These are phyloP conservation scores for Glossophaga mutica DNA, from an alignment of 2,797 vertebrate genomes.

Conservation along the genomic window DNA sequence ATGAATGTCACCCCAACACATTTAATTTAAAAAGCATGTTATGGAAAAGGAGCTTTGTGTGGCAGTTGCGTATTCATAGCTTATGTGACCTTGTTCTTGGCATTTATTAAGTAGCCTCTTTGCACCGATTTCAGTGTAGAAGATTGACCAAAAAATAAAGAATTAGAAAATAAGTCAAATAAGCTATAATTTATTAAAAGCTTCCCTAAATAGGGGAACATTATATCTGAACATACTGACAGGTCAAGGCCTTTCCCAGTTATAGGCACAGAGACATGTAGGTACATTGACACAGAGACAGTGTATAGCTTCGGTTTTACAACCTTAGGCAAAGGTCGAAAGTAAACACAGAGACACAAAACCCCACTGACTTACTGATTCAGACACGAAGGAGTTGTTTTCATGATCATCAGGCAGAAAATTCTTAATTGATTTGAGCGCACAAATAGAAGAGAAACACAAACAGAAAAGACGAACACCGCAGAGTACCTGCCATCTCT, in stretches of 20 bases:
- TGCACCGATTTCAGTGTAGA: slow-evolving; percentile 42
- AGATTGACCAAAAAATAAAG: neutral
- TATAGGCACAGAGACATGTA: neutral
- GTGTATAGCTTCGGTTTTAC: neutral
- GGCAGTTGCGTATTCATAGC: neutral
- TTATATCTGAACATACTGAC: neutral
- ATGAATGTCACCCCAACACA: neutral
- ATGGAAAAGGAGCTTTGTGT: neutral
- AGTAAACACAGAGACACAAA: neutral
- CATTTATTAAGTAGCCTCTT: slow-evolving; percentile 12
- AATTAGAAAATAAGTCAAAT: neutral
- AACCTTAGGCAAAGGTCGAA: neutral
- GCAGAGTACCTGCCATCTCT: neutral
- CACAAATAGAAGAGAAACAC: neutral
- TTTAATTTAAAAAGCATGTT: neutral
- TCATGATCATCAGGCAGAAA: neutral
- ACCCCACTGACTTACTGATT: neutral
- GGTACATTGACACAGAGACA: neutral
- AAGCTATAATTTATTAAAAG: neutral
- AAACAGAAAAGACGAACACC: neutral
- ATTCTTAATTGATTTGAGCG: neutral
- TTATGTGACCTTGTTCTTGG: neutral
- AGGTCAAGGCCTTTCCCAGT: neutral
- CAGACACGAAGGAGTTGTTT: neutral
- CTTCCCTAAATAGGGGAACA: neutral